These are phyloP conservation scores for Rhyacophila evoluta DNA, from an alignment of 2,888 invertebrate genomes.

Conservation along the genomic window DNA sequence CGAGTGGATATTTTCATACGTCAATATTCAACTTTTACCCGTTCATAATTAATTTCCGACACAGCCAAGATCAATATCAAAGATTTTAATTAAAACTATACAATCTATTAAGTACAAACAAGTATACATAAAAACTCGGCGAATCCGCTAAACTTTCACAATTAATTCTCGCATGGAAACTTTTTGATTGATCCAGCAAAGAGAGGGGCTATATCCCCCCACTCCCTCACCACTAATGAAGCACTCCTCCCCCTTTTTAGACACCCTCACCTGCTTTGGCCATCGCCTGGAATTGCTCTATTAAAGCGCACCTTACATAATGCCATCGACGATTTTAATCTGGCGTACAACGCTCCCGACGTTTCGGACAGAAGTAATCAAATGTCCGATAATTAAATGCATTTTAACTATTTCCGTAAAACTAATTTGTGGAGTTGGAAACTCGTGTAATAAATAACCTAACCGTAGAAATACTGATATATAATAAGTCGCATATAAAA, in stretches of 20 bases:
- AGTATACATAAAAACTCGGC: constrained; percentile 55
- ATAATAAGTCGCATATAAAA: no score
- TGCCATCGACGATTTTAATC: constrained; percentile 1
- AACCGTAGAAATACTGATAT: no score
- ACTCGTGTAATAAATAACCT: no score
- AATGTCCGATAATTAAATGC: constrained; percentile 1
- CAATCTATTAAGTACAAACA: constrained; percentile 55
- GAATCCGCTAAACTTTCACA: constrained; percentile 55
- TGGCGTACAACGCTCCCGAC: background rate
- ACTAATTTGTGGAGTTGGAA: background rate
- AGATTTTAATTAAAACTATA: constrained; percentile 56
- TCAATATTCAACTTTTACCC: constrained; percentile 54
- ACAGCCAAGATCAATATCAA: constrained; percentile 55
- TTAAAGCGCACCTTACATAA: constrained; percentile 39
- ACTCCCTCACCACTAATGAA: background rate
- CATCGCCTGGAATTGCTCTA: constrained; percentile 33
- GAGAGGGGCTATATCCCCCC: constrained; percentile 16
- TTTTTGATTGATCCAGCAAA: constrained; percentile 55
- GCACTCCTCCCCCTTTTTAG: background rate
- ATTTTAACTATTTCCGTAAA: background rate
- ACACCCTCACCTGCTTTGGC: constrained; percentile 1
- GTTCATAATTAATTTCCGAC: constrained; percentile 55
- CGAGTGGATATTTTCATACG: constrained; percentile 43
- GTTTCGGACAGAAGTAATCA: background rate
- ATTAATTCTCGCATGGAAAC: constrained; percentile 55